A percentile compares a stretch with the other conserved stretches of the same genome.
These are phyloP conservation scores for Lepus americanus DNA, from an alignment of 2,113 vertebrate species.

Conservation along the genomic window DNA sequence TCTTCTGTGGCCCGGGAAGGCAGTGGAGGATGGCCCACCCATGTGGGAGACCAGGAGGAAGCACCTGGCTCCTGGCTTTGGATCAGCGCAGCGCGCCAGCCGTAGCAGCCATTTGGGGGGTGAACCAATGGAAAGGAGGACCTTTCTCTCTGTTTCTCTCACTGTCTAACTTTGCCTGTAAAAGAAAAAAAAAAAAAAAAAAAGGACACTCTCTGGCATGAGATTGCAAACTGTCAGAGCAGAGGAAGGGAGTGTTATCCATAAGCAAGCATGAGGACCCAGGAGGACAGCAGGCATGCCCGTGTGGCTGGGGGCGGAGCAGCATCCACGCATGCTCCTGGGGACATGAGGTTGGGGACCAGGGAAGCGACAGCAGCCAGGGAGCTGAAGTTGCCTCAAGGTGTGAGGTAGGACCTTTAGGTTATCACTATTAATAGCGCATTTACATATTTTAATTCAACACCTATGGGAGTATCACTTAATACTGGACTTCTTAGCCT, in stretches of 20 bases:
- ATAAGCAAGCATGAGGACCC: background rate
- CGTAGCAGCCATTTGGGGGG: too few relatives aligned
- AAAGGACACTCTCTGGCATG: background rate
- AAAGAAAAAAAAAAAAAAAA: too few relatives aligned
- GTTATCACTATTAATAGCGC: background rate
- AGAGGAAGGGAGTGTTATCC: background rate
- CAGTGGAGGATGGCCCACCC: too few relatives aligned
- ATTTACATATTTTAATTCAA: slow-evolving; percentile 18
- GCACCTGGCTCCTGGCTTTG: too few relatives aligned
- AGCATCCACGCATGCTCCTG: background rate
- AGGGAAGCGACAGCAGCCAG: background rate
- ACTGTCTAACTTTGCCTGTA: too few relatives aligned
- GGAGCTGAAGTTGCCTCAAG: background rate
- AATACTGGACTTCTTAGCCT: background rate
- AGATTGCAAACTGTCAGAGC: background rate
- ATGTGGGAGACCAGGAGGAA: too few relatives aligned
- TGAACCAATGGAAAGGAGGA: too few relatives aligned
- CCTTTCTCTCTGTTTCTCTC: too few relatives aligned
- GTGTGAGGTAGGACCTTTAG: background rate
- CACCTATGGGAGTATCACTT: background rate
- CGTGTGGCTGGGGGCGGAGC: too few relatives aligned
- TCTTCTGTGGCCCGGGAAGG: too few relatives aligned
- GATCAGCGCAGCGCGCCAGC: too few relatives aligned
- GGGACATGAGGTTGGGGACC: background rate
- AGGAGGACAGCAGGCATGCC: background rate